Base-by-base conservation (phyloP, 1,140 invertebrate species). In the Macrostomum lignano region DNA sequence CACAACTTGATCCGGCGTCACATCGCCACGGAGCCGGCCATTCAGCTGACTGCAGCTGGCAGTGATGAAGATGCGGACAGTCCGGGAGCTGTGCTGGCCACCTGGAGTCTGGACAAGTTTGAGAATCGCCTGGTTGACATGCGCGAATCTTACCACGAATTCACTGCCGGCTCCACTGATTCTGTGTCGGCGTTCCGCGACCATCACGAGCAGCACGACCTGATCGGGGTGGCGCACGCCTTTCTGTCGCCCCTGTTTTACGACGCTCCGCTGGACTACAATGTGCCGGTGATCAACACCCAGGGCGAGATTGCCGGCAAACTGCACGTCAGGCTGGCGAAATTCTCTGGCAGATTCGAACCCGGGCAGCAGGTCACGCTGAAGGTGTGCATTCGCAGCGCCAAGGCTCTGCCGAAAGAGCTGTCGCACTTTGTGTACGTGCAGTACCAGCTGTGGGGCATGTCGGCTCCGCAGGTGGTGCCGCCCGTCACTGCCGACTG, bases 81-180 rank as follows among this genome's bases (percentile, higher is more conserved):
- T 44, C 82, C 93, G 59, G n/a, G n/a, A n/a, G n/a, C n/a, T n/a
- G n/a, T n/a, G n/a, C n/a, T n/a, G n/a, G n/a, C n/a, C n/a, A 74
- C 93, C 28, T 94, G 84, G 84, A 78, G 74, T 0, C 81, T 93
- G 74, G 82, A 93, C 55, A 93, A 94, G 61, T 61, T 94, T 41
- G 82, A 94, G 61, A 86, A 91, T 57, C 88, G 91, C 57, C 63
- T 96, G 26, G 73, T 93, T 39, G 84, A 93, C 52, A 94, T 94
- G 86, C 62, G 86, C 17, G 86, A 96, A 43, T 70, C 88, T 65
- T 93, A 88, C 55, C 74, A 82, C 47, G 82, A 93, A 32, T 65
- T 71, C 48, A 73, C 73, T 39, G 64, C 35, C 36, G 14, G 22
- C 6, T 21, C 3, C 25, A 21, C 5, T n/a, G n/a, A n/a, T n/a